These are phyloP conservation scores for Siderastrea radians DNA, from an alignment of 92 coral and sea anemone species.

Conservation along the genomic window DNA sequence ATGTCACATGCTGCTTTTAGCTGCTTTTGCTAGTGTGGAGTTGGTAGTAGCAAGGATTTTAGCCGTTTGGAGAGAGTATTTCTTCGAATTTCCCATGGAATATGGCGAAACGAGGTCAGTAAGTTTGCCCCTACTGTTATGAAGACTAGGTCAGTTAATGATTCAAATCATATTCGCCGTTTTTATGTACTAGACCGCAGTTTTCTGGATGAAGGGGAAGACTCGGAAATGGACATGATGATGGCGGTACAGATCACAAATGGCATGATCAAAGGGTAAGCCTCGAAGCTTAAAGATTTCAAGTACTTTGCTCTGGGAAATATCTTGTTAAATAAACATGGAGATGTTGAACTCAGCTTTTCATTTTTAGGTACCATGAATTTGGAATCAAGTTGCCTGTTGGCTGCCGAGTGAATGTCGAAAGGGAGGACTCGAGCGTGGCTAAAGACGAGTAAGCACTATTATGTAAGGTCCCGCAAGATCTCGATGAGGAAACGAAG, in stretches of 20 bases:
- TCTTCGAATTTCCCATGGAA: not conserved
- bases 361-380: not conserved
- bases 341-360: not conserved
- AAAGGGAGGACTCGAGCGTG: not conserved
- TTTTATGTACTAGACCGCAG: not conserved
- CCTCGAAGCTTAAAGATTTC: not conserved
- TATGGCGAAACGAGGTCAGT: constrained; percentile 4
- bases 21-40: no score
- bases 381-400: not conserved
- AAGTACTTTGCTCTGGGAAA: not conserved
- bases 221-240: not conserved
- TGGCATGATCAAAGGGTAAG: constrained; percentile 7
- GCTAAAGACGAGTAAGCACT: not conserved
- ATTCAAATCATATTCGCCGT: not conserved
- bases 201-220: not conserved
- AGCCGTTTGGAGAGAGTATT: no score
- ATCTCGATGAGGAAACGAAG: not conserved
- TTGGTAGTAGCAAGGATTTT: no score
- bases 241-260: not conserved
- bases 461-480: not conserved
- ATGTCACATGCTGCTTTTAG: no score
- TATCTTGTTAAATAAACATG: not conserved
- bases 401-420: not conserved
- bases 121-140: not conserved
- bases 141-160: no score